Percentiles rank a stretch among this genome's conserved stretches.
phyloP scores from a whole-genome alignment of 2,113 vertebrate species.

The Podocnemis expansa region DNA sequence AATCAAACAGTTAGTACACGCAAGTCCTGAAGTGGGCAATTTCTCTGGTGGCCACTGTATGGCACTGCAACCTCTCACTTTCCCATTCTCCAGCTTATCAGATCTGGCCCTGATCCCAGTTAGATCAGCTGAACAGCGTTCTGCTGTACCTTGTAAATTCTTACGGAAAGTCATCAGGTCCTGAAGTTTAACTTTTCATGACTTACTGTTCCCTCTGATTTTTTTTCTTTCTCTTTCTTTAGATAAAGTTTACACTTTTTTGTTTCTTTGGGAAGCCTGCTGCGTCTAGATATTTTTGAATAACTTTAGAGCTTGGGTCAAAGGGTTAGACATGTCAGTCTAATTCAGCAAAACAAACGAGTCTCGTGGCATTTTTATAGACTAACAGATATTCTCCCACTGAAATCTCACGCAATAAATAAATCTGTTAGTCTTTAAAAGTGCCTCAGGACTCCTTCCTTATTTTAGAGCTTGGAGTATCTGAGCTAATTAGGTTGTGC shows the following conservation, averaged over 20 bases:
- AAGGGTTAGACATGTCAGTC: too few species aligned
- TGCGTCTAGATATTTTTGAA: background rate
- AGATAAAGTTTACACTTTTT: background rate
- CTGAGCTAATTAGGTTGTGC: background rate
- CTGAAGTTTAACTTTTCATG: background rate
- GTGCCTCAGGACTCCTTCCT: too few species aligned
- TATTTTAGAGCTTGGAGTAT: background rate
- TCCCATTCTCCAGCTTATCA: background rate
- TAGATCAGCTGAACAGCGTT: background rate
- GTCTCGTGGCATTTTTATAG: too few species aligned
- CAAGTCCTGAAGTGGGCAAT: background rate
- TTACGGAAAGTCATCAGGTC: background rate
- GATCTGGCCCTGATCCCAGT: background rate
- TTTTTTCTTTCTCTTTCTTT: background rate
- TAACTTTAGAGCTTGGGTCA: background rate
- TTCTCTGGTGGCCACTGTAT: background rate
- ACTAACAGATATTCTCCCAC: too few species aligned
- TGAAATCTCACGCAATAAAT: too few species aligned
- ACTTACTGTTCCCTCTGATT: background rate
- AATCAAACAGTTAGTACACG: background rate
- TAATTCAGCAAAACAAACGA: too few species aligned
- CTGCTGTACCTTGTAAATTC: background rate
- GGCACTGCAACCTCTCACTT: background rate
- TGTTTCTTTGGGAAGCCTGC: background rate
- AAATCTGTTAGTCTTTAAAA: too few species aligned